phyloP scores from a whole-genome alignment of 2,113 vertebrate species.

The Centropus unirufus region DNA sequence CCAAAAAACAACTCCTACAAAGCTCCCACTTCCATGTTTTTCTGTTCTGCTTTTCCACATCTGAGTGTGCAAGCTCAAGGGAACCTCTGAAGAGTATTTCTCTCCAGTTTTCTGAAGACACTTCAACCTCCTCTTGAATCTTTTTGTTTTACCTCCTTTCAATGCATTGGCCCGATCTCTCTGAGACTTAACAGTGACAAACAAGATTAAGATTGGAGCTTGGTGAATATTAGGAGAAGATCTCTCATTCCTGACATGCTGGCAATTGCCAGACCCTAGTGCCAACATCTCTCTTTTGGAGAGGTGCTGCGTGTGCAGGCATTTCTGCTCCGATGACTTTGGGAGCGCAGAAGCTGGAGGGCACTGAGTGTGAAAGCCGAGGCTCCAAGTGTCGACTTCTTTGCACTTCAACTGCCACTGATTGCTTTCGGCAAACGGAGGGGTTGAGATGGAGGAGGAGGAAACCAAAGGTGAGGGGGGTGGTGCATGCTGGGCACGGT shows the following conservation, averaged over 20 bases:
- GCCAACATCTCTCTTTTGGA: background rate
- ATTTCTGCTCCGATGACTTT: background rate
- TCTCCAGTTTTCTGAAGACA: slow-evolving; percentile 22
- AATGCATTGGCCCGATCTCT: background rate
- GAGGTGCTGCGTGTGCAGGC: rapidly evolving
- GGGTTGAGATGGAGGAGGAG: background rate
- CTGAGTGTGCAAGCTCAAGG: background rate
- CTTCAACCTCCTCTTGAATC: slow-evolving; percentile 25
- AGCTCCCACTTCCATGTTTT: background rate
- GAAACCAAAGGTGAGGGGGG: background rate
- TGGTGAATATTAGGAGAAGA: slow-evolving; percentile 34
- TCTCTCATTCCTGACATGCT: background rate
- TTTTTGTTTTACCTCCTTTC: slow-evolving; percentile 49
- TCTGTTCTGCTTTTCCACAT: background rate
- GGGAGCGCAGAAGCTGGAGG: background rate
- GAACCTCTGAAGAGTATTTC: slow-evolving; percentile 62
- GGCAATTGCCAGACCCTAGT: slow-evolving; percentile 8
- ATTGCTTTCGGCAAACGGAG: background rate
- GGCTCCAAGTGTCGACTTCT: background rate
- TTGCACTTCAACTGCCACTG: background rate
- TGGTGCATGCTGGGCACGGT: background rate
- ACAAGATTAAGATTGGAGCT: slow-evolving; percentile 64
- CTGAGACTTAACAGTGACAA: slow-evolving; percentile 13
- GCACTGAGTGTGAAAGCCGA: rapidly evolving
- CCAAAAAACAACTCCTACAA: background rate